Conservation (phyloP, 2,888 invertebrate genomes). For the Drosophila fungiperda region DNA sequence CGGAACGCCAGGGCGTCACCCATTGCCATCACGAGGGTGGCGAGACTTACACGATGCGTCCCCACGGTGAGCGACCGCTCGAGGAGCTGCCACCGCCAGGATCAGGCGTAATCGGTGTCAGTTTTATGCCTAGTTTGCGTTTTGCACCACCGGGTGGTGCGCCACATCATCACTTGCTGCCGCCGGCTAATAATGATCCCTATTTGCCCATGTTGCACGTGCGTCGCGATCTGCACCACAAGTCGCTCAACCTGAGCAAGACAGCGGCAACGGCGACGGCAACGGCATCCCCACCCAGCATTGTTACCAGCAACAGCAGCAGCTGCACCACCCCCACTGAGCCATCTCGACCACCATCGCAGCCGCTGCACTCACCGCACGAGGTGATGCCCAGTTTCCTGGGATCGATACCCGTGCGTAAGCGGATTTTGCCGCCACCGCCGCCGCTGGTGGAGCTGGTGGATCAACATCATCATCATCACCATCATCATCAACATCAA, state of each 20-base stretch:
- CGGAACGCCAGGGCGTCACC: conserved; percentile 86
- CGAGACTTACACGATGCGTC: conserved; percentile 91
- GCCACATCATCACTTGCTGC: conserved; percentile 56
- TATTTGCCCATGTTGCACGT: conserved; percentile 89
- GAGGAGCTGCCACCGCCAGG: conserved; percentile 55
- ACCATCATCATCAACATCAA: conserved; percentile 47
- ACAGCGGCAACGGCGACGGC: neutral
- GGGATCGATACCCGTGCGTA: conserved; percentile 84
- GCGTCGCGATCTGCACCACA: conserved; percentile 90
- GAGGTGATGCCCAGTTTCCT: conserved; percentile 84
- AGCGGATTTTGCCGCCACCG: conserved; percentile 78
- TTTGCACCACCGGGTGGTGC: conserved; percentile 50
- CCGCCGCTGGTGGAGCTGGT: conserved; percentile 60
- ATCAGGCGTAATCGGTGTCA: neutral
- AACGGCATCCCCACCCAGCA: conserved; percentile 49
- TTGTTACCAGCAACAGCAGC: conserved; percentile 59
- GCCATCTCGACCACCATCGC: conserved; percentile 70
- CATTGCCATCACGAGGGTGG: conserved; percentile 89
- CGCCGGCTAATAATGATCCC: conserved; percentile 74
- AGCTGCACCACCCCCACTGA: conserved; percentile 66
- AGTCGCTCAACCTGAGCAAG: conserved; percentile 80
- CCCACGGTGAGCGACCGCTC: conserved; percentile 86
- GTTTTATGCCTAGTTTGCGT: conserved; percentile 46
- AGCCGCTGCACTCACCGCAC: conserved; percentile 83
- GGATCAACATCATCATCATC: conserved; percentile 40